A percentile compares a stretch with the other conserved stretches of the same genome.
These are phyloP conservation scores for Halocynthia roretzi DNA, from an alignment of 23 tunicate species.

Conservation along the genomic window DNA sequence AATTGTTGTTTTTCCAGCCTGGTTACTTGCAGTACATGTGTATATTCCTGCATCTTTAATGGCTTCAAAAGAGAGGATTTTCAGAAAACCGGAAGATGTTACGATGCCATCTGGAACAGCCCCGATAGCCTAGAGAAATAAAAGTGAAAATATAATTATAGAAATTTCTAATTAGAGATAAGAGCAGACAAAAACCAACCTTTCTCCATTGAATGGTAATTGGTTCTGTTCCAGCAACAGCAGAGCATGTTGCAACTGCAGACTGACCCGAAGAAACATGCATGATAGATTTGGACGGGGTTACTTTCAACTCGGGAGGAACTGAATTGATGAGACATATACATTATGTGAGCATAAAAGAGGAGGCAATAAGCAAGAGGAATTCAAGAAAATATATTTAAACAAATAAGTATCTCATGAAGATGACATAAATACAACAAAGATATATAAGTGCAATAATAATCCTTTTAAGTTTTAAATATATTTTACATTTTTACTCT, in stretches of 20 bases:
- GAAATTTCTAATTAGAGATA: background rate
- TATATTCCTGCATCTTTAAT: constrained; percentile 51
- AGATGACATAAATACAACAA: too few relatives aligned
- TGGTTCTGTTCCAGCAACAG: constrained; percentile 32
- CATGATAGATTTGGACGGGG: constrained; percentile 13
- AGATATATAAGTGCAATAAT: too few relatives aligned
- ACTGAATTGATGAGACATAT: constrained; percentile 13
- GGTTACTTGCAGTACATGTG: constrained; percentile 50
- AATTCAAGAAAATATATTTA: too few relatives aligned
- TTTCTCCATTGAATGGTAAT: constrained; percentile 26
- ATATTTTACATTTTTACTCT: too few relatives aligned
- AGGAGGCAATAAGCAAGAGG: background rate
- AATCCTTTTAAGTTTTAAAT: too few relatives aligned
- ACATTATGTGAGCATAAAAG: background rate
- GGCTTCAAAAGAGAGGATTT: constrained; percentile 34
- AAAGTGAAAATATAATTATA: too few relatives aligned
- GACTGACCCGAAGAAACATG: constrained; percentile 43
- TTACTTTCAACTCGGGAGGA: constrained; percentile 29
- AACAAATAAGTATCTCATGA: too few relatives aligned
- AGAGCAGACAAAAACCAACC: constrained; percentile 18
- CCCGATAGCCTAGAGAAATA: constrained; percentile 16
- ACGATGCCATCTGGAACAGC: constrained; percentile 2
- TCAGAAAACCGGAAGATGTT: constrained; percentile 30
- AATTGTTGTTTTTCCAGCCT: constrained; percentile 35
- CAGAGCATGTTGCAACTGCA: constrained; percentile 25